Conservation (phyloP, 2,797 vertebrate genomes). For the Pteropus rufus region DNA sequence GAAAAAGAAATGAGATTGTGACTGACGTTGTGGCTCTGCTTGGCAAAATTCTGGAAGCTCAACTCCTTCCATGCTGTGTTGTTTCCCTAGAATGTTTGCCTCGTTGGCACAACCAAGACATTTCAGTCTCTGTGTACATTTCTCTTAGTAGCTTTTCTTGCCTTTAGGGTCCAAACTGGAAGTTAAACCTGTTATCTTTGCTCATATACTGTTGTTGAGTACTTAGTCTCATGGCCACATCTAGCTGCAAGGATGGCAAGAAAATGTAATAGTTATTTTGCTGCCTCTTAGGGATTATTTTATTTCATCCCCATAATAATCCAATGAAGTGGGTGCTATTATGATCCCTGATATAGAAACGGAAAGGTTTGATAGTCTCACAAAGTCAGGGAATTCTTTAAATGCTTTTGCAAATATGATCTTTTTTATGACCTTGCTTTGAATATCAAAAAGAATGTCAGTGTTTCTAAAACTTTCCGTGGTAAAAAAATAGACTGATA, state of each 20-base stretch:
- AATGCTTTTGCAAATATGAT: neutral
- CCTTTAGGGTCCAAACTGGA: neutral
- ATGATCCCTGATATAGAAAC: neutral
- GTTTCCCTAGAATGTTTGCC: neutral
- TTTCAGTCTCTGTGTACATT: neutral
- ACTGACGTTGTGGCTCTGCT: neutral
- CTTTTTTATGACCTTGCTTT: neutral
- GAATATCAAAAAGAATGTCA: neutral
- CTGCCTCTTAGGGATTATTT: neutral
- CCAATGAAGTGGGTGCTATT: neutral
- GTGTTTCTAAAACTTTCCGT: neutral
- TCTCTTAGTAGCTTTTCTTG: neutral
- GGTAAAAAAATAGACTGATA: neutral
- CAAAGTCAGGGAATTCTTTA: neutral
- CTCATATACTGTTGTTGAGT: neutral
- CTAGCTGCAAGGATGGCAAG: neutral
- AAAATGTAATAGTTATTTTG: neutral
- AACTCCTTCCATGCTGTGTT: neutral
- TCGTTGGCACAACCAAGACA: neutral
- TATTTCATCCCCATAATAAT: neutral
- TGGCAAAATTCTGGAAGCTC: neutral
- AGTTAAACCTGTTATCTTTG: neutral
- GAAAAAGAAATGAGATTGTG: neutral
- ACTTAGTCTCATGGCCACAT: neutral
- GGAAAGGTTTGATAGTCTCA: neutral